Evolutionary conservation across 2,113 vertebrate genomes (phyloP).

Genomic region (Ivindomyrus marchei): DNA sequence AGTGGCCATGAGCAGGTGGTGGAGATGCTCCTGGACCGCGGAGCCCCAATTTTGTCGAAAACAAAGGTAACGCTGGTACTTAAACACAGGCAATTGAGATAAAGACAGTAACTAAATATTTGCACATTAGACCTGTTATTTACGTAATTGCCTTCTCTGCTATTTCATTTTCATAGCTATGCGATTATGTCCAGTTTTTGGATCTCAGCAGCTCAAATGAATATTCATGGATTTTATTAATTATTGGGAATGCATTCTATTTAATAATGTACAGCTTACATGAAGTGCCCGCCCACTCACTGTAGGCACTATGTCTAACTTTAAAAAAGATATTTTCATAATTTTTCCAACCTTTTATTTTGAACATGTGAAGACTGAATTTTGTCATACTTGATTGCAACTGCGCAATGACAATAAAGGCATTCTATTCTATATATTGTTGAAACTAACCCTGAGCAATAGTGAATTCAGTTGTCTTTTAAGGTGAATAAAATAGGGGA

Average conservation of each 20-base stretch:
- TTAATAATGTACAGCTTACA: background rate
- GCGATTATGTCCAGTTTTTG: background rate
- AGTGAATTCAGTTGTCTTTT: background rate
- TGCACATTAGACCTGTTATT: background rate
- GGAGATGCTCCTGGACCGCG: constrained; percentile 88
- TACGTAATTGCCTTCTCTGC: background rate
- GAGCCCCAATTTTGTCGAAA: constrained; percentile 93
- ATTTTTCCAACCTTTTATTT: background rate
- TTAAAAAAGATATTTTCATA: background rate
- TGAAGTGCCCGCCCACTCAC: background rate
- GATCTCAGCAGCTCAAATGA: background rate
- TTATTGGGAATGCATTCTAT: background rate
- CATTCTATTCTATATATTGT: background rate
- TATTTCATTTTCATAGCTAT: background rate
- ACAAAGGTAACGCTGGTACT: constrained; percentile 76
- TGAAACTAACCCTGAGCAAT: background rate
- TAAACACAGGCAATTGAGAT: background rate
- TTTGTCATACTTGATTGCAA: background rate
- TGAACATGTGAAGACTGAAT: background rate
- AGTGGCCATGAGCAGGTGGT: constrained; percentile 97
- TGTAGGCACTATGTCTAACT: background rate
- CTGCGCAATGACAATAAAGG: background rate
- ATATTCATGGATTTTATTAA: background rate
- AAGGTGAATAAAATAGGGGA: background rate
- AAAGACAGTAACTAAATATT: background rate